Base-by-base conservation (phyloP, 1,140 invertebrate genomes). In the Diachasmimorpha longicaudata region DNA sequence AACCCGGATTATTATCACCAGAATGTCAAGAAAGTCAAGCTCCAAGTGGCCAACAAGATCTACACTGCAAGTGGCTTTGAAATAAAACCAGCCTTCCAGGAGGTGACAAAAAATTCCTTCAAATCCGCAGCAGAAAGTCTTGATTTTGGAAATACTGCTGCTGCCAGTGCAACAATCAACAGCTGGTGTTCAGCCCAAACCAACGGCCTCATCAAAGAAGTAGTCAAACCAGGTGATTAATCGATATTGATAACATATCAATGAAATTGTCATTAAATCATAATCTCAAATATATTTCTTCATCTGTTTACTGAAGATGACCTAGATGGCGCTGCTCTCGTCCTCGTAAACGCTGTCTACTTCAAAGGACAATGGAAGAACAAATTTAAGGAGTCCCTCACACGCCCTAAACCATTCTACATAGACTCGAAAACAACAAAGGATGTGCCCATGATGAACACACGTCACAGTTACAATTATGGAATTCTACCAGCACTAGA, bases 291-390 rank as follows among this genome's bases (percentile, higher is more conserved):
- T 37, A 16, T 16, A 10, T 52, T 52, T 52, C 48, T n/a, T 52
- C 19, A 13, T 52, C 9, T 58, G 9, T 58, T 23, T 23, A 42
- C 52, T 48, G 21, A 31, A 52, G 48, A 44, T 70, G n/a, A 48
- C 67, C 58, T 68, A 66, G 10, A 74, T 19, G 46, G 88, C 31
- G 93, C 92, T 79, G 90, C 87, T 70, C 74, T 96, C 21, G 90
- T 97, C 6, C 87, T 97, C 0, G 88, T 96, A 1, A 97, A 97
- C 87, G 95, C 95, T 9, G 90, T 97, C 39, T 96, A 96, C 84
- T 97, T 97, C 86, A 96, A 96, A 86, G 78, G 87, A n/a, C 78
- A 76, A 70, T 91, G 90, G 91, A 67, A 80, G 46, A 52, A 87
- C 68, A 80, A 79, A 72, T 91, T 91, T 81, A 75, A 85, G 21